These are phyloP conservation scores for Myxocyprinus asiaticus DNA, from an alignment of 2,113 vertebrate species.

Conservation along the genomic window DNA sequence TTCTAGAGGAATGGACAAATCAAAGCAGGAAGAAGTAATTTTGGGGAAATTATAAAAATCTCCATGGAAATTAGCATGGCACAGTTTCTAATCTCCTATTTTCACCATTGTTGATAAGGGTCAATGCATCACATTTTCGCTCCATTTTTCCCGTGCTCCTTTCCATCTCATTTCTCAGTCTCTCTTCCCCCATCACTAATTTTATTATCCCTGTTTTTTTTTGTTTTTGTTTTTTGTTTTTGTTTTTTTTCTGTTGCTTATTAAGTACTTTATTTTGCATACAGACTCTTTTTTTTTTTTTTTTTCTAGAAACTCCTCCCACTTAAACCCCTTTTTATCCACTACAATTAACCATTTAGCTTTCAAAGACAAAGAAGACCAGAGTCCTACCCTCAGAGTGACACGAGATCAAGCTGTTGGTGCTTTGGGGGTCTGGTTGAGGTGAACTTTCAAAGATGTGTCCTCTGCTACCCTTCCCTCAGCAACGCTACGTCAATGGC, in stretches of 20 bases:
- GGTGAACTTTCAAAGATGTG: constrained; percentile 72
- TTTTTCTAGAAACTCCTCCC: constrained; percentile 70
- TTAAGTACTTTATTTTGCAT: constrained; percentile 80
- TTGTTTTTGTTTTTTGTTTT: too few species aligned
- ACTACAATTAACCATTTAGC: constrained; percentile 79
- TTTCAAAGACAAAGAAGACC: constrained; percentile 75
- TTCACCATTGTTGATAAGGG: constrained; percentile 89
- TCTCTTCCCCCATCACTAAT: constrained; percentile 73
- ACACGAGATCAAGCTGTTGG: constrained; percentile 77
- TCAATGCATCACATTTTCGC: constrained; percentile 87
- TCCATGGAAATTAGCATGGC: constrained; percentile 99
- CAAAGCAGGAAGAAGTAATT: constrained; percentile 82
- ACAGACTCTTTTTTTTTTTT: constrained; percentile 81
- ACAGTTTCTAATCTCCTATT: constrained; percentile 97
- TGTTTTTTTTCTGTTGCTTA: constrained; percentile 50
- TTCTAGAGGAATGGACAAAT: constrained; percentile 83
- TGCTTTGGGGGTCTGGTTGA: constrained; percentile 66
- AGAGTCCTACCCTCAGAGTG: constrained; percentile 68
- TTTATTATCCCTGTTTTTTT: constrained; percentile 71
- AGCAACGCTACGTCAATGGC: constrained; percentile 52
- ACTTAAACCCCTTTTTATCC: constrained; percentile 71
- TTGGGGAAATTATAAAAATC: constrained; percentile 98
- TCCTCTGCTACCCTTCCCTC: constrained; percentile 69
- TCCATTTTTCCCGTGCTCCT: constrained; percentile 63
- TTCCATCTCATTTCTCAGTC: constrained; percentile 76